phyloP scores from a whole-genome alignment of 2,113 vertebrate species.

The Nematolebias whitei region DNA sequence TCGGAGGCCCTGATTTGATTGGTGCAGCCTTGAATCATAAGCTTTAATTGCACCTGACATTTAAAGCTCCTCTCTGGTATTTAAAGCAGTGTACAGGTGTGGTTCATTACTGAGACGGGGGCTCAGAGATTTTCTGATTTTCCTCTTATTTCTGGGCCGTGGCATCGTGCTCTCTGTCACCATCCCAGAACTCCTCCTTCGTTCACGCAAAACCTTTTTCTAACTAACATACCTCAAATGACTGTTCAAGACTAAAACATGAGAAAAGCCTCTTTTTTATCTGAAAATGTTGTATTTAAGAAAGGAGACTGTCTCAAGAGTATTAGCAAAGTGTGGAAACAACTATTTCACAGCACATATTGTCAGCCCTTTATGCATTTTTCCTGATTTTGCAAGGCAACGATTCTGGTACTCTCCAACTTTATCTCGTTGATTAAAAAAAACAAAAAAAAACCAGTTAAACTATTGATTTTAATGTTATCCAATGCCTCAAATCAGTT shows the following conservation, averaged over 20 bases:
- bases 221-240: slow-evolving; percentile 58
- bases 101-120: slow-evolving; percentile 80
- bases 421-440: slow-evolving; percentile 81
- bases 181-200: slow-evolving; percentile 32
- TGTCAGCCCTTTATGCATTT: slow-evolving; percentile 5
- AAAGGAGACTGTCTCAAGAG: slow-evolving; percentile 2
- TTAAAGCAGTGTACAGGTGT: slow-evolving; percentile 86
- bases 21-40: slow-evolving; percentile 83
- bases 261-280: slow-evolving; percentile 31
- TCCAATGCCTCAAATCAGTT: slow-evolving; percentile 66
- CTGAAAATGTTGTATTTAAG: slow-evolving; percentile 23
- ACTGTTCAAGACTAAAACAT: slow-evolving; percentile 45
- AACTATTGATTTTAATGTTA: slow-evolving; percentile 87
- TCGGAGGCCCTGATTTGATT: slow-evolving; percentile 82
- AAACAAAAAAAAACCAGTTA: slow-evolving; percentile 68
- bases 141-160: slow-evolving; percentile 53
- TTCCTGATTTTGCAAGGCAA: background rate
- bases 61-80: slow-evolving; percentile 85
- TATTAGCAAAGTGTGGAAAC: slow-evolving; percentile 18
- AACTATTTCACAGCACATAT: slow-evolving; percentile 6
- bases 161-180: slow-evolving; percentile 69
- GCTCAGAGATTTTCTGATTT: slow-evolving; percentile 68
- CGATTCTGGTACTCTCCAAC: slow-evolving; percentile 76
- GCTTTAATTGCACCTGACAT: slow-evolving; percentile 88
- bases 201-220: slow-evolving; percentile 37